Base-by-base conservation (phyloP, 2,888 invertebrate genomes). In the Lingula anatina region DNA sequence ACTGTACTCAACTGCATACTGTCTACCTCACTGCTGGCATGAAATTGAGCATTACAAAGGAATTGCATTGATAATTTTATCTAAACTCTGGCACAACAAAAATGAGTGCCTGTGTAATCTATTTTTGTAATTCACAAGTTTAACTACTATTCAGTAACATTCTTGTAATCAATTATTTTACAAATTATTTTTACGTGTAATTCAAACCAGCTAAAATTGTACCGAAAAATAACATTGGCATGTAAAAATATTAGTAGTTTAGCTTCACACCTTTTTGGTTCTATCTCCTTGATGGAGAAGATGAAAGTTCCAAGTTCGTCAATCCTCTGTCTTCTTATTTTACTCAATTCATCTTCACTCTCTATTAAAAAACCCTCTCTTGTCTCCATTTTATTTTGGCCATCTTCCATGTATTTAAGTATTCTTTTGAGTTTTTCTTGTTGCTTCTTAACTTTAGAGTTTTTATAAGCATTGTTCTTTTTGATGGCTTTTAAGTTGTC, bases 1-100 rank as follows among this genome's bases (percentile, higher is more conserved):
- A 81, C 80, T 5, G 82, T 82, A 54, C 81, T 81, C 55, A 75
- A 69, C 43, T 59, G 66, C 58, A 68, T 61, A 45, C 61, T 65
- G 46, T 70, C 70, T 25, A 54, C 39, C 25, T 64, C 65, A 56
- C 62, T 64, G 55, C 12, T 39, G 51, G 37, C 25, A 20, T 4
- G 20, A 3, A 50, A 18, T n/a, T 23, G 20, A 36, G 38, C 27
- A 27, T 18, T 20, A 38, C 45, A 45, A 35, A 36, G 37, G 44
- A 27, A 36, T 18, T 24, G 25, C 31, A 36, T 27, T 9, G 12
- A n/a, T 35, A 21, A n/a, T 18, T 44, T 35, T 25, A 25, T 27
- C 37, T 12, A n/a, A n/a, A 31, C 35, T 31, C n/a, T 9, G n/a
- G n/a, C 9, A 31, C n/a, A 31, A 31, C 35, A 31, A n/a, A n/a